phyloP scores from a whole-genome alignment of 2,888 invertebrate species.

The Plebejus argus region DNA sequence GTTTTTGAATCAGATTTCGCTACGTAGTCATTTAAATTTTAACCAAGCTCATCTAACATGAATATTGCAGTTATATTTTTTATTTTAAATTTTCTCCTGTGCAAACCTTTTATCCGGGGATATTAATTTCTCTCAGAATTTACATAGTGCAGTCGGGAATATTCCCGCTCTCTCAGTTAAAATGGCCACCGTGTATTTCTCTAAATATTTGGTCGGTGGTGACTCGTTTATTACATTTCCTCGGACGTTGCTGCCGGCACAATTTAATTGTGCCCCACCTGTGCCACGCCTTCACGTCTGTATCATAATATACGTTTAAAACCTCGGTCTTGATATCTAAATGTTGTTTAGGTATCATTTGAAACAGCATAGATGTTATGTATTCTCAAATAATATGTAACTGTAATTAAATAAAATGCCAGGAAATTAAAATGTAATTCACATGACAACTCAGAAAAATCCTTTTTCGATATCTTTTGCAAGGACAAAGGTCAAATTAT shows the following conservation, averaged over 20 bases:
- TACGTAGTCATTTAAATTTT: too few species aligned
- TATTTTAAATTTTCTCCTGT: not conserved
- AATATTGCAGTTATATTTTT: not conserved
- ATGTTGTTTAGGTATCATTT: not conserved
- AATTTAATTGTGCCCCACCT: slow-evolving; percentile 73
- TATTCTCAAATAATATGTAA: not conserved
- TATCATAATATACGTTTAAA: slow-evolving; percentile 34
- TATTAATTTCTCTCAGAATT: not conserved
- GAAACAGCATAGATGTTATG: not conserved
- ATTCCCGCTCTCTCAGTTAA: slow-evolving; percentile 39
- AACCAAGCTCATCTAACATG: not conserved
- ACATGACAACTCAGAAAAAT: not conserved
- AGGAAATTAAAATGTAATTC: too few species aligned
- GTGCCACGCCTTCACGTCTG: slow-evolving; percentile 55
- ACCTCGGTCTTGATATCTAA: slow-evolving; percentile 39
- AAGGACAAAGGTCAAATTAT: not conserved
- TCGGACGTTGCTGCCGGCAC: slow-evolving; percentile 61
- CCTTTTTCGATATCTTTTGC: not conserved
- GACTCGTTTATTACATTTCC: slow-evolving; percentile 72
- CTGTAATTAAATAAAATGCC: too few species aligned
- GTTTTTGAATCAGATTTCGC: too few species aligned
- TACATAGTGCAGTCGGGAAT: slow-evolving; percentile 5
- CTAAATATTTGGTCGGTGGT: slow-evolving; percentile 69
- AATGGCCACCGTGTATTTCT: slow-evolving; percentile 51
- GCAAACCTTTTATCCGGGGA: not conserved